phyloP scores from a whole-genome alignment of 2,113 vertebrate genomes.

The Poeciliopsis prolifica region DNA sequence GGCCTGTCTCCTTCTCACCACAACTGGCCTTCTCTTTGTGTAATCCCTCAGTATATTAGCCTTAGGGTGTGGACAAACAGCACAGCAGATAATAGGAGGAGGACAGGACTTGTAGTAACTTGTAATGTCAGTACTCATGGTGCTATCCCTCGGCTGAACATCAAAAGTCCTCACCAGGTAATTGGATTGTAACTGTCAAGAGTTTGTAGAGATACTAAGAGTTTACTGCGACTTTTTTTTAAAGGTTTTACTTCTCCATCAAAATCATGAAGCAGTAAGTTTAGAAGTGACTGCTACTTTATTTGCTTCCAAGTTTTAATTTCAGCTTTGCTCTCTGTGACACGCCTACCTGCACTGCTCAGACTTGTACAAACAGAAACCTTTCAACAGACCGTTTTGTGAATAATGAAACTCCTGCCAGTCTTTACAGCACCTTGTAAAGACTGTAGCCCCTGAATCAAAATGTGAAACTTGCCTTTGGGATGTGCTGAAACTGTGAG shows the following conservation, averaged over 20 bases:
- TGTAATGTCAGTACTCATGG: slow-evolving; percentile 28
- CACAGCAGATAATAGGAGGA: slow-evolving; percentile 17
- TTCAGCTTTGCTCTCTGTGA: neutral
- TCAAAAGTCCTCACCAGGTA: slow-evolving; percentile 48
- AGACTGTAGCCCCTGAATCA: slow-evolving; percentile 5
- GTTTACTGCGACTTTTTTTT: neutral
- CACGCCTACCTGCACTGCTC: neutral
- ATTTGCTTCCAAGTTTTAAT: neutral
- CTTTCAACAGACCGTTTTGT: neutral
- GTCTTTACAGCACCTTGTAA: slow-evolving; percentile 10
- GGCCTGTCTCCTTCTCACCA: neutral
- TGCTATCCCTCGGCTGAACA: slow-evolving; percentile 14
- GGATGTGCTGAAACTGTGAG: slow-evolving; percentile 7
- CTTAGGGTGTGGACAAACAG: slow-evolving; percentile 62
- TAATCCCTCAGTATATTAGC: slow-evolving; percentile 47
- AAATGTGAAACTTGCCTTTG: slow-evolving; percentile 14
- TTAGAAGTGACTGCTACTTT: slow-evolving; percentile 7
- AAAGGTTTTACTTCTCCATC: neutral
- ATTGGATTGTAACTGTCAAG: slow-evolving; percentile 51
- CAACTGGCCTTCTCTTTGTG: slow-evolving; percentile 2
- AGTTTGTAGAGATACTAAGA: neutral
- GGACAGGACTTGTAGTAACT: slow-evolving; percentile 44
- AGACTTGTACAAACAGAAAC: neutral
- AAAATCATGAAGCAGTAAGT: neutral
- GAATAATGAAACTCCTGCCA: neutral